These are phyloP conservation scores for Microplitis manilae DNA, from an alignment of 2,888 invertebrate species.

Conservation along the genomic window DNA sequence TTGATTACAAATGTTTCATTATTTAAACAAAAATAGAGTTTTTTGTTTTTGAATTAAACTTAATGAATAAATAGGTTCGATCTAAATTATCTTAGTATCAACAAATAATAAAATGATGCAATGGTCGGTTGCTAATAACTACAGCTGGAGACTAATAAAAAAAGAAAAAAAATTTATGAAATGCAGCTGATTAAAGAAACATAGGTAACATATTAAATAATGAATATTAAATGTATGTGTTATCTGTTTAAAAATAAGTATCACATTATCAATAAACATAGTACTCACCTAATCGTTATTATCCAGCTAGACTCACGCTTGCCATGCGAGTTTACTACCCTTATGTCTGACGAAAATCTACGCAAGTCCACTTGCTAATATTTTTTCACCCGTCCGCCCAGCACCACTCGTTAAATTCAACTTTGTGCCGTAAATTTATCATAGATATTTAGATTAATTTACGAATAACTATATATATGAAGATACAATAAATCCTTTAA, in stretches of 20 bases:
- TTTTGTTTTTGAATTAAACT: background rate
- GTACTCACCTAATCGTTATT: constrained; percentile 48
- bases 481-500: background rate
- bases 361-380: constrained; percentile 21
- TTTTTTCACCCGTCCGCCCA: constrained; percentile 28
- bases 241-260: constrained; percentile 16
- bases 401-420: constrained; percentile 15
- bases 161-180: background rate
- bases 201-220: constrained; percentile 43
- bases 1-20: background rate
- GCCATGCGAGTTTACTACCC: constrained; percentile 31
- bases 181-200: constrained; percentile 31
- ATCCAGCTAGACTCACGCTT: constrained; percentile 40
- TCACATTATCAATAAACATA: constrained; percentile 45
- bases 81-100: constrained; percentile 16
- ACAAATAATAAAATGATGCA: constrained; percentile 23
- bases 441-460: background rate
- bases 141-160: background rate
- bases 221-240: constrained; percentile 46
- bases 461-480: background rate
- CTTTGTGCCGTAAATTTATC: background rate
- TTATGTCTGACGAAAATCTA: constrained; percentile 31
- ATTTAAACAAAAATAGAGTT: background rate
- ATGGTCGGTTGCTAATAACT: constrained; percentile 29
- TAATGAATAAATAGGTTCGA: background rate